Evolutionary conservation across 2,797 vertebrate species (phyloP), one percentile per base, ranked within the genome.

Genomic region (Chaenodraco wilsoni): DNA sequence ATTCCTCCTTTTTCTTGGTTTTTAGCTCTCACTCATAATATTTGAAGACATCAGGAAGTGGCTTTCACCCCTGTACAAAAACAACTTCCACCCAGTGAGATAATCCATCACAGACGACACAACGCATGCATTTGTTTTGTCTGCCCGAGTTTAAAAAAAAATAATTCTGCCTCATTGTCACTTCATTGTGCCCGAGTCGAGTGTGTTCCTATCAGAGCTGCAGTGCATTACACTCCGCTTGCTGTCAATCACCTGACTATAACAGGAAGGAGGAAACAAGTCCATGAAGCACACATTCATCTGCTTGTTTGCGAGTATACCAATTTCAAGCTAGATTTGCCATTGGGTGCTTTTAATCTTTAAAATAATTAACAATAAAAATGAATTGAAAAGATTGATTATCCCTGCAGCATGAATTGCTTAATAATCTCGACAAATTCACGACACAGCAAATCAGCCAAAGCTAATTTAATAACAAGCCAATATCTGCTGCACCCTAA

Each of bases 391-490:
- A 50, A 37, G 59, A 78, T 40, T 13, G 41, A 70, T 84, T 71
- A 37, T 63, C 69, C 52, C 65, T 8, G 23, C 70, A 44, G 65
- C 57, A 10, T 21, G 27, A 65, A 7, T 49, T 14, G 54, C 45
- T 37, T 40, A 15, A 62, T 78, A 73, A 79, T 84, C 74, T 66
- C 33, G 72, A 43, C 27, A 52, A 77, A 82, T 81, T 76, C 79
- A 61, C 61, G 43, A 9, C 58, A 79, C 57, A 40, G 16, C 37
- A 85, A 91, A 85, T 88, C 77, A 81, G 76, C 50, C 56, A 61
- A 78, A 79, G 21, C 76, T 37, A 50, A 75, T 86, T 71, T 72
- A 65, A 79, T 78, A 82, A 79, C 69, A 72, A 76, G 76, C 68
- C 74, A 33, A 59, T 80, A 81, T 80, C 62, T 57, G 58, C 74